Conservation (phyloP, 1,140 invertebrate species). For the Triops cancriformis region DNA sequence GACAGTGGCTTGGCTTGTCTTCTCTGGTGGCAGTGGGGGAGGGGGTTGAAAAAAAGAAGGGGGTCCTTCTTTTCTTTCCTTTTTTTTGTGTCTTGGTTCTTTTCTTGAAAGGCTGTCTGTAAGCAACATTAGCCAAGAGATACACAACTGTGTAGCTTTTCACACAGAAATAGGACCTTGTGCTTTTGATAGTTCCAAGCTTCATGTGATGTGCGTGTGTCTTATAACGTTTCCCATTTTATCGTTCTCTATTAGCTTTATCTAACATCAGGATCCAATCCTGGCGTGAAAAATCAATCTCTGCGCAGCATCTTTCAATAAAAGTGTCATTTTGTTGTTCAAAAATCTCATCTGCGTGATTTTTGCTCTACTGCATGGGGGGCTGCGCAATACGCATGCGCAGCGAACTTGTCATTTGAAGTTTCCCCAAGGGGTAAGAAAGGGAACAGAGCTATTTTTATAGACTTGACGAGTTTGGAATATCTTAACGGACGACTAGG, state of each 20-base stretch:
- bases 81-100: background rate
- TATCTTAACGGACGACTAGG: background rate
- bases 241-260: background rate
- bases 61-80: background rate
- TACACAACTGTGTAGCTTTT: slow-evolving; percentile 14
- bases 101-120: background rate
- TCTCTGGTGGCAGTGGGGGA: background rate
- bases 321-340: background rate
- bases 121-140: slow-evolving; percentile 5
- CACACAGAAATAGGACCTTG: slow-evolving; percentile 3
- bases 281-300: background rate
- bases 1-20: background rate
- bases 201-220: background rate
- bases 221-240: background rate
- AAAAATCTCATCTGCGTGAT: background rate
- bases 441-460: background rate
- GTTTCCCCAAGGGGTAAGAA: background rate
- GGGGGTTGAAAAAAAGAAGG: no score
- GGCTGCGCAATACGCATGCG: background rate
- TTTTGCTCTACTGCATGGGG: background rate
- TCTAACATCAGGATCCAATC: no score
- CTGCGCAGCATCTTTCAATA: background rate
- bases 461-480: background rate
- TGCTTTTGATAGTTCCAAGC: slow-evolving; percentile 9
- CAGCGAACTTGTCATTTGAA: background rate